Evolutionary conservation across 2,113 vertebrate genomes (phyloP), one percentile per base, ranked within the genome.

Genomic region (Hippocampus comes): DNA sequence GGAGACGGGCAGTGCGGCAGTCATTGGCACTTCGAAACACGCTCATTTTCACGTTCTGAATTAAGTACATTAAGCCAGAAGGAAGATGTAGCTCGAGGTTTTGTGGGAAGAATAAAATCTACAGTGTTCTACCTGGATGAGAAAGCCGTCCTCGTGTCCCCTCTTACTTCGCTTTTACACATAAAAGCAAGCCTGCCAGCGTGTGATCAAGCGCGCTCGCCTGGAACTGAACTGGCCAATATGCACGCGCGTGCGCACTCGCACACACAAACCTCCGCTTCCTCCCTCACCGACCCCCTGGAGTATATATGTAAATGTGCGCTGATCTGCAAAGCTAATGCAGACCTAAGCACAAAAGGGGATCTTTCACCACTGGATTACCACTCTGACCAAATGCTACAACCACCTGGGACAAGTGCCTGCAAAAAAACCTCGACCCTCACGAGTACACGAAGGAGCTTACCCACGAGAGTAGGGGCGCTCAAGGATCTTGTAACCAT

Each of bases 261-360:
- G 76, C 63, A 12, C 78, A 84, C 43, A 14, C 43, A 49, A 17
- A 49, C 78, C 83, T 80, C 78, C 71, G 76, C 83, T 84, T 78
- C 82, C 71, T 70, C 76, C 72, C 83, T 78, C 82, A 76, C 57
- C 23, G 67, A 85, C 76, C 60, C 73, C 67, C 56, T 70, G 7
- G 76, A 70, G 41, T 77, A 75, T 57, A 71, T 78, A 60, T 68
- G 53, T 21, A 66, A 48, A 70, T 48, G 61, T 74, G 63, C 72
- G 46, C 78, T 81, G 80, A 86, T 89, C 78, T 75, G 79, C 68
- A 51, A 51, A 80, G 83, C 80, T 86, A 84, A 71, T 90, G 89
- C 91, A 87, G 82, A 90, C 77, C 87, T 89, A 91, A 91, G 91
- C 91, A 90, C 82, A 83, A 89, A 90, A 91, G 84, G 73, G 85